These are phyloP conservation scores for Xyrauchen texanus DNA, from an alignment of 2,113 vertebrate genomes.

Conservation along the genomic window DNA sequence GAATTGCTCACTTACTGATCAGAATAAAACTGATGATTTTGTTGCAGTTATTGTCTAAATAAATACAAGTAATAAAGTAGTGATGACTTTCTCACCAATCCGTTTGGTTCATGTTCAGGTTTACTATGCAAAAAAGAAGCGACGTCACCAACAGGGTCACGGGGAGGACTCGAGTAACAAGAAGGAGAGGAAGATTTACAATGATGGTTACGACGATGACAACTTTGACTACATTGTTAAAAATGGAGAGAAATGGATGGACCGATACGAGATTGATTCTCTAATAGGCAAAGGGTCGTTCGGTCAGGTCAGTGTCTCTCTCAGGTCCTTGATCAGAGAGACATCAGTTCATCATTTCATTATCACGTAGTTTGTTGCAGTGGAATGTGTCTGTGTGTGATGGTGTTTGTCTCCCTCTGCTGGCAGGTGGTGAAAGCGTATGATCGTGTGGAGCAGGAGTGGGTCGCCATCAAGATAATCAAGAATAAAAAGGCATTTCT, in stretches of 20 bases:
- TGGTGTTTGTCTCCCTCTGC: slow-evolving; percentile 31
- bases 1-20: no score
- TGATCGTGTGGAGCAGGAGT: slow-evolving; percentile 96
- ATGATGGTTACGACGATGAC: slow-evolving; percentile 97
- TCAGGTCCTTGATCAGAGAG: not conserved
- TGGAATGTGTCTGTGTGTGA: not conserved
- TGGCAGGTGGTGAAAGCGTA: slow-evolving; percentile 95
- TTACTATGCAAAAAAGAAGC: slow-evolving; percentile 99
- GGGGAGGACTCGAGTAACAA: slow-evolving; percentile 98
- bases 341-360: no score
- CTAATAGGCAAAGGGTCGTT: slow-evolving; percentile 99
- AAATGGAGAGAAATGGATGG: slow-evolving; percentile 99
- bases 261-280: slow-evolving; percentile 98
- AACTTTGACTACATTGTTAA: slow-evolving; percentile 99
- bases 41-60: no score
- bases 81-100: not conserved
- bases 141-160: slow-evolving; percentile 96
- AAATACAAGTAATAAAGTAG: no score
- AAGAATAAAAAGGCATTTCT: slow-evolving; percentile 99
- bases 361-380: not conserved
- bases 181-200: slow-evolving; percentile 97
- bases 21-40: no score
- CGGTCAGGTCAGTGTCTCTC: slow-evolving; percentile 83
- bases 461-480: slow-evolving; percentile 99
- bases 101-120: slow-evolving; percentile 73